Percentiles rank a stretch among this genome's conserved stretches.
These are phyloP conservation scores for Baryphthengus martii DNA, from an alignment of 2,113 vertebrate genomes.

Conservation along the genomic window DNA sequence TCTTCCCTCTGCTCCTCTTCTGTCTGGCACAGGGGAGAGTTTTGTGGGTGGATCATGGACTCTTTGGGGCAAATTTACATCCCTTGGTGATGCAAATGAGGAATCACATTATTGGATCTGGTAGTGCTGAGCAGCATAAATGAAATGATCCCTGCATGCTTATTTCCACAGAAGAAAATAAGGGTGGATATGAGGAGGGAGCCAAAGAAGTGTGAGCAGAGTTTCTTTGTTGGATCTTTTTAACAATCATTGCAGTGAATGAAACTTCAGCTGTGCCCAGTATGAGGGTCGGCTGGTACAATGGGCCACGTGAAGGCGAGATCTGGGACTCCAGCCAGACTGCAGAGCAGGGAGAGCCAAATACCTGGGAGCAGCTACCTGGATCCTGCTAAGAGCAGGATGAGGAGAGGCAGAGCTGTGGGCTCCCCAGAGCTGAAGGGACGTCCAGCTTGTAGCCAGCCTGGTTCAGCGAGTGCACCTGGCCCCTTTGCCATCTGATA, in stretches of 20 bases:
- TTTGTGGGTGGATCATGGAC: not conserved
- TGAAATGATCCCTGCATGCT: not conserved
- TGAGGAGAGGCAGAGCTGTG: not conserved
- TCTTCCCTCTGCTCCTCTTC: not conserved
- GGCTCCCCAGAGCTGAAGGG: not conserved
- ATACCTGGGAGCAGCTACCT: not conserved
- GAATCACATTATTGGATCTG: not conserved
- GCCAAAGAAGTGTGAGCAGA: not conserved
- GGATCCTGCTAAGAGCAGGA: not conserved
- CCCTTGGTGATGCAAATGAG: not conserved
- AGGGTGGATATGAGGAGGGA: not conserved
- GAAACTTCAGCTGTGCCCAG: not conserved
- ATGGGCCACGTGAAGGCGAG: not conserved
- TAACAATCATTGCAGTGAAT: not conserved
- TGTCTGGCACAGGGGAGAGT: not conserved
- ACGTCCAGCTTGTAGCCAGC: not conserved
- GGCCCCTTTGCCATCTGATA: not conserved
- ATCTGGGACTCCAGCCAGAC: not conserved
- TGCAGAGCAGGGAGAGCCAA: not conserved
- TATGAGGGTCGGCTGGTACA: not conserved
- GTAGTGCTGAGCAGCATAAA: not conserved
- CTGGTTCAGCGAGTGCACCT: not conserved
- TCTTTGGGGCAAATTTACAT: constrained; percentile 19
- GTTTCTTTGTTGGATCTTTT: not conserved
- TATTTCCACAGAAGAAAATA: not conserved